Conservation (phyloP, 2,797 vertebrate species). For the Poecilia wingei region DNA sequence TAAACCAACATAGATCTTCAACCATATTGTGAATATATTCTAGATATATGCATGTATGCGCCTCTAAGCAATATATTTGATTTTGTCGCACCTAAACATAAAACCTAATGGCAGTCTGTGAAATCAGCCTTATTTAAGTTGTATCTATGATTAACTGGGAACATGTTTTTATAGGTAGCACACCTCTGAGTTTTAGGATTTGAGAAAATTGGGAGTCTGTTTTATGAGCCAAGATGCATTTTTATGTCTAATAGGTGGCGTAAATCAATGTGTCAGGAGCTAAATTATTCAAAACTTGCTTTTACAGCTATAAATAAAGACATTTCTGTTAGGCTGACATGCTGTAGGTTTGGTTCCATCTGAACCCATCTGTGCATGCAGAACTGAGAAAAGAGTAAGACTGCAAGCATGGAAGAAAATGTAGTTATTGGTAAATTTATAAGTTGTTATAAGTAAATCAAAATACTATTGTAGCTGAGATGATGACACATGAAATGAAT, state of each 20-base stretch:
- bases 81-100: not conserved
- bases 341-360: constrained; percentile 38
- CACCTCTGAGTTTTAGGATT: constrained; percentile 39
- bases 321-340: constrained; percentile 27
- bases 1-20: not conserved
- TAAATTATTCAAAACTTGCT: constrained; percentile 39
- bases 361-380: constrained; percentile 36
- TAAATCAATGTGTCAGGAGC: constrained; percentile 32
- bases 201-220: constrained; percentile 15
- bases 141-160: constrained; percentile 35
- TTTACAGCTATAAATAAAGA: constrained; percentile 37
- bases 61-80: not conserved
- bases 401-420: constrained; percentile 24
- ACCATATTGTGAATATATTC: too few relatives aligned
- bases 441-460: constrained; percentile 23
- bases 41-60: not conserved
- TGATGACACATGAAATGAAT: constrained; percentile 19
- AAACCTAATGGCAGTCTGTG: constrained; percentile 24
- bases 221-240: constrained; percentile 24
- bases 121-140: constrained; percentile 1
- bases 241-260: constrained; percentile 36
- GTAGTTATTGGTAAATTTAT: constrained; percentile 19
- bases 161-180: constrained; percentile 34
- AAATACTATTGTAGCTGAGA: constrained; percentile 1
- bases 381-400: constrained; percentile 10